Evolutionary conservation across 2,797 vertebrate species (phyloP), one percentile per base, ranked within the genome.

Genomic region (Hypotaenidia philippensis): DNA sequence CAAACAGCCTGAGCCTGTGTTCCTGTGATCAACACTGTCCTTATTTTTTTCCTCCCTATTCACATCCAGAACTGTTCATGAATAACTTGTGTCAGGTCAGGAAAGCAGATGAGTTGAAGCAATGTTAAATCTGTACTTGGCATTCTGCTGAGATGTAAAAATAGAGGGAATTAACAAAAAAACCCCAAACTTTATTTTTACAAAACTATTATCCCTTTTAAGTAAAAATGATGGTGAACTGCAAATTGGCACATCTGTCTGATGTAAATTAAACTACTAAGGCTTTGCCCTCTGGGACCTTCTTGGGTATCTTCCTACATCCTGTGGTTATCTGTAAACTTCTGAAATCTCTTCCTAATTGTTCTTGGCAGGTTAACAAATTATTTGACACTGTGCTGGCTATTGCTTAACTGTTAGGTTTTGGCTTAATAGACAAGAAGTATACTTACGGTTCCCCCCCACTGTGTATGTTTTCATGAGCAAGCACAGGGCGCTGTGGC

Each of bases 381-480:
- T 53, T 36, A 34, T 47, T 93, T 74, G 44, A 31, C 1, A 4
- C 61, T 3, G 6, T 53, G 27, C 52, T 68, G 29, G 49, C 34
- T 80, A 14, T 38, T 65, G 45, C 50, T 80, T 82, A 63, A 27
- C 65, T 21, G 38, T 90, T 91, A 94, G 50, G 52, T 90, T 91
- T 76, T 70, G 88, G 70, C 94, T 95, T 90, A 97, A 92, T 96
- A 97, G 96, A 96, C 80, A 97, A 96, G 96, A 96, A 96, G 40
- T 44, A 96, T 98, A 99, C 99, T 99, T 98, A 99, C 99, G 98
- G 98, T 98, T 99, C 98, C 96, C 98, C 98, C 94, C 97, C 97
- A 97, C 97, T 52, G 94, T 98, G 98, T 96, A 98, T 97, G 85
- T 98, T 97, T 96, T 98, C 98, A 96, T 98, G 98, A 97, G 97